phyloP scores from a whole-genome alignment of 2,888 invertebrate species.

The Drosophila eohydei region DNA sequence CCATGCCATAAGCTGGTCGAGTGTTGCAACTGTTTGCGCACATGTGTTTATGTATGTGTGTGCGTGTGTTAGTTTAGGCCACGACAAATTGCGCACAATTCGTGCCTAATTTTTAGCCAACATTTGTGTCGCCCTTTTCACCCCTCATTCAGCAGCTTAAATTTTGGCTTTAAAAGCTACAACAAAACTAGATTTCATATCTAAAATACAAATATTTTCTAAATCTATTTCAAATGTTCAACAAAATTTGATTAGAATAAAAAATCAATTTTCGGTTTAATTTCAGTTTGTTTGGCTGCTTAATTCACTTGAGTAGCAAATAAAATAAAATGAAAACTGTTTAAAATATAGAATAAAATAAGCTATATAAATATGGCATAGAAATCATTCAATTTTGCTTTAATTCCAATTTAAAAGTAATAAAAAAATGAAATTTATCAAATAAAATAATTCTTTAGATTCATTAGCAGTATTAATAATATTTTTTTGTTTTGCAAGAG shows the following conservation, averaged over 20 bases:
- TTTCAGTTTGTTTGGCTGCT: neutral
- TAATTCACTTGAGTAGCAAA: too few species aligned
- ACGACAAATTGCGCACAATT: conserved; percentile 74
- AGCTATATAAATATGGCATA: neutral
- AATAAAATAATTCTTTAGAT: neutral
- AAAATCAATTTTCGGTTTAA: neutral
- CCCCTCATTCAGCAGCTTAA: conserved; percentile 1
- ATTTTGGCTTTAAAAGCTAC: conserved; percentile 32
- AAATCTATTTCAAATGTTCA: too few species aligned
- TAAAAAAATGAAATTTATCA: neutral
- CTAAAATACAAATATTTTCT: too few species aligned
- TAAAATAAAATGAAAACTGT: neutral
- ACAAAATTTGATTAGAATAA: neutral
- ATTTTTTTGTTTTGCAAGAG: too few species aligned
- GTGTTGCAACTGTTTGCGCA: conserved; percentile 45
- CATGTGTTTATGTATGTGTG: conserved; percentile 21
- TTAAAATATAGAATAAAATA: neutral
- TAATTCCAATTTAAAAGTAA: neutral
- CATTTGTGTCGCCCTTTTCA: conserved; percentile 49
- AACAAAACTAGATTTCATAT: neutral
- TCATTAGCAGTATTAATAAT: neutral
- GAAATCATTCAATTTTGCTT: neutral
- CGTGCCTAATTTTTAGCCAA: conserved; percentile 69
- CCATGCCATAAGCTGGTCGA: conserved; percentile 26
- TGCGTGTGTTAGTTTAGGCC: conserved; percentile 42